phyloP scores from a whole-genome alignment of 1,140 invertebrate genomes.

The Mylabris phalerata region DNA sequence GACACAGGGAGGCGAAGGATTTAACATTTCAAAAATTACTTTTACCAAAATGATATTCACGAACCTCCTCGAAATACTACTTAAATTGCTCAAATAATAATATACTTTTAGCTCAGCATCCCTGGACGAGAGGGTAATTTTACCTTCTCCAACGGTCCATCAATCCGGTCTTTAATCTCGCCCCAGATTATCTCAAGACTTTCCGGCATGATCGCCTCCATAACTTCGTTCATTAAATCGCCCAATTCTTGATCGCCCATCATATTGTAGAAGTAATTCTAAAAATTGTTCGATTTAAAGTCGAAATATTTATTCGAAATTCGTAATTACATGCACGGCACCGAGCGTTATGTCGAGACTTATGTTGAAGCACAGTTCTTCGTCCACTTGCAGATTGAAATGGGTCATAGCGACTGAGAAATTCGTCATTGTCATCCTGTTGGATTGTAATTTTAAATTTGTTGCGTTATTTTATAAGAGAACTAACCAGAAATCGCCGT shows the following conservation, averaged over 20 bases:
- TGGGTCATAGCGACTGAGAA: slow-evolving; percentile 13
- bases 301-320: background rate
- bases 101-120: too few species aligned
- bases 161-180: too few species aligned
- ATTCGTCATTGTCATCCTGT: slow-evolving; percentile 16
- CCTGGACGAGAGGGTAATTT: too few species aligned
- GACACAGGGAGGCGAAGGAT: too few species aligned
- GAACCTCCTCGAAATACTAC: too few species aligned
- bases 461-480: too few species aligned
- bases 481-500: slow-evolving; percentile 19
- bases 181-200: slow-evolving; percentile 27
- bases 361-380: background rate
- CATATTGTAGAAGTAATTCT: slow-evolving; percentile 27
- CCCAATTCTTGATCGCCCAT: slow-evolving; percentile 26
- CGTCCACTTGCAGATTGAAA: background rate
- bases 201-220: slow-evolving; percentile 22
- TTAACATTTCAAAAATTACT: too few species aligned
- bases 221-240: slow-evolving; percentile 24
- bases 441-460: too few species aligned
- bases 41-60: too few species aligned
- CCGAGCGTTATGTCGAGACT: background rate
- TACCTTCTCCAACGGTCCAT: too few species aligned
- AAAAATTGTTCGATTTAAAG: slow-evolving; percentile 4
- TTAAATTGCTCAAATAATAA: too few species aligned
- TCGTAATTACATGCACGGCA: background rate